Base-by-base conservation (phyloP, 2,888 invertebrate genomes). In the Lasioglossum villosulum region DNA sequence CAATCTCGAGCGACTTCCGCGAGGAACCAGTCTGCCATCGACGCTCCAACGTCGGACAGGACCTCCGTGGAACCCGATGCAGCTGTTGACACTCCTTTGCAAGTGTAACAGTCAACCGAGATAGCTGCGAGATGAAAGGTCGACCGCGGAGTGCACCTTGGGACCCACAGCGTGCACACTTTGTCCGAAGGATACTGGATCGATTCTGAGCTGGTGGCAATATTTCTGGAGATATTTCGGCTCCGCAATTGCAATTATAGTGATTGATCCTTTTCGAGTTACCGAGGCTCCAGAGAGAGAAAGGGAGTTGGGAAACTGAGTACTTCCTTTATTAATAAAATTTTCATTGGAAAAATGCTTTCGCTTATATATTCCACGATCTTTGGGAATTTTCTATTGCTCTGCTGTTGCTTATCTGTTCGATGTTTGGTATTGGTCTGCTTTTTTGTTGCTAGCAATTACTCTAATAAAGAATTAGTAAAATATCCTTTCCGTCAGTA, bases 1-100 rank as follows among this genome's bases (percentile, higher is more conserved):
- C 78, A 82, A 85, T 83, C 77, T 45, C 63, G 45, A 6, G 42
- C 42, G 37, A 70, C 39, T 52, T 37, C 34, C 34, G 37, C 10
- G 66, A 66, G 52, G 34, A 76, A n/a, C n/a, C 70, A 39, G 34
- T 77, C 23, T 45, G 37, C 52, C 37, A 66, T 66, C 66, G 66
- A 34, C 30, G 30, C 19, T 30, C 8, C 19, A 19, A 8, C 30
- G 8, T 30, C 30, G 8, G 66, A 66, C 66, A 19, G 30, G 34
- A 66, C 66, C 34, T 34, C 19, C 66, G 66, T 66, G 34, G 66
- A 66, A 34, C 34, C 19, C 19, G 66, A 19, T 8, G 66, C 66
- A 66, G 66, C 66, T 68, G 68, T 37, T 37, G 27, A 70, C 52
- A 30, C 27, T n/a, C 30, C 23, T 45, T 68, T 66, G 39, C 56